These are phyloP conservation scores for Chiloscyllium punctatum DNA, from an alignment of 2,797 vertebrate species.

Conservation along the genomic window DNA sequence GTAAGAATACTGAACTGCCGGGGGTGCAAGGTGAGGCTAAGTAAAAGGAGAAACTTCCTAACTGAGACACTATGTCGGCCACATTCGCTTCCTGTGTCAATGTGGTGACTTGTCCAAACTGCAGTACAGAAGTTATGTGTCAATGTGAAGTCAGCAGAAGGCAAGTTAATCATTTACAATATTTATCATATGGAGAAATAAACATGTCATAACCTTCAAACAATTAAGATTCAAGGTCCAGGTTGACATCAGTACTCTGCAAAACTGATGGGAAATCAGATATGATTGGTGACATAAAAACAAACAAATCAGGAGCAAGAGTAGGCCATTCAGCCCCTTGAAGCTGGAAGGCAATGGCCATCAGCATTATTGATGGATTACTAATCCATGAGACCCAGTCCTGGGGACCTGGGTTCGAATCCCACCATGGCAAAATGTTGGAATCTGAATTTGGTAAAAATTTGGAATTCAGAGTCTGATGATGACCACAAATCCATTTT, in stretches of 20 bases:
- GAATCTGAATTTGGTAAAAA: too few relatives aligned
- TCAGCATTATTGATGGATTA: too few relatives aligned
- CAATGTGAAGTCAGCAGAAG: background rate
- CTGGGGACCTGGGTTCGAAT: too few relatives aligned
- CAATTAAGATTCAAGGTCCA: background rate
- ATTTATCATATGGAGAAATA: background rate
- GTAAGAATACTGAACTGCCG: background rate
- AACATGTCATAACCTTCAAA: background rate
- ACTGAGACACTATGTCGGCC: background rate
- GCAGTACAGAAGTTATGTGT: background rate
- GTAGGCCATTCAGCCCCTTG: too few relatives aligned
- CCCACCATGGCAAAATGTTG: too few relatives aligned
- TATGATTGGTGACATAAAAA: too few relatives aligned
- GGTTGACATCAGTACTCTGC: background rate
- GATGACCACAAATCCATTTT: too few relatives aligned
- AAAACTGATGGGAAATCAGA: too few relatives aligned
- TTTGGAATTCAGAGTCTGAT: too few relatives aligned
- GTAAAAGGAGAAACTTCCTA: background rate
- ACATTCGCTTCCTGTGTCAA: background rate
- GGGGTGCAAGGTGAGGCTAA: background rate
- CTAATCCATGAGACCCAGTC: too few relatives aligned
- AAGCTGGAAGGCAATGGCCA: too few relatives aligned
- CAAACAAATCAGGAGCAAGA: too few relatives aligned
- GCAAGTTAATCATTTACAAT: conserved; percentile 16
- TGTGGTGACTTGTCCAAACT: background rate